Base-by-base conservation (phyloP, 1,140 invertebrate genomes). In the Ctenoplectra terminalis region DNA sequence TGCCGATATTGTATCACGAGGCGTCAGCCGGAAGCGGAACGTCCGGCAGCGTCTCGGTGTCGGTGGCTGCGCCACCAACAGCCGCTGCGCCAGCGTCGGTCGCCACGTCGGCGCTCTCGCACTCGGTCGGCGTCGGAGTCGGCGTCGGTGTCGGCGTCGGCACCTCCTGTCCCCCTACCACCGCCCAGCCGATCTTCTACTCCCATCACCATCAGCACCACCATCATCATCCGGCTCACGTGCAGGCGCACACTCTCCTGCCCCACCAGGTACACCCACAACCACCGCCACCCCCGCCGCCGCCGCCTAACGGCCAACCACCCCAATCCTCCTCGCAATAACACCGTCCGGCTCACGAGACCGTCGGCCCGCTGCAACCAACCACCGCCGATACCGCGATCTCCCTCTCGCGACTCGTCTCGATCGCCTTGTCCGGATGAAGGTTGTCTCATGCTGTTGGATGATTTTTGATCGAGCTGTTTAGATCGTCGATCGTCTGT, bases 1-100 rank as follows among this genome's bases (percentile, higher is more conserved):
- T 99, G 20, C 98, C 98, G 0, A 99, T 99, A 83, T 94, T 99
- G 6, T 99, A 99, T 90, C 98, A 99, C 93, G 98, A 99, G 89
- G 96, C 96, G 0, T 92, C 90, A 6, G 83, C 87, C 15, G 83
- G 82, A 11, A 85, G 52, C 66, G 87, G 82, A 15, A 26, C 73
- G 1, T 76, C 90, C 20, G 87, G 82, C 37, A 83, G 88, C 46
- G 87, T 87, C 73, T 86, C 86, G 34, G 84, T 88, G 5, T 89
- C 91, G 9, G 88, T 89, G 40, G 79, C 90, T 66, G 87, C 89
- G 69, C 82, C 90, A 29, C 83, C 89, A 29, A 70, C 83, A 11
- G 77, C 81, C 2, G 70, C 86, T 56, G 89, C 74, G 52, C 83
- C 84, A 3, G 82, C 89, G 15, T 89, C 86, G 56, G 85, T 88